Percentiles rank a stretch among this genome's conserved stretches.
Evolutionary conservation across 2,797 vertebrate species (phyloP).

Genomic region (Galago senegalensis): DNA sequence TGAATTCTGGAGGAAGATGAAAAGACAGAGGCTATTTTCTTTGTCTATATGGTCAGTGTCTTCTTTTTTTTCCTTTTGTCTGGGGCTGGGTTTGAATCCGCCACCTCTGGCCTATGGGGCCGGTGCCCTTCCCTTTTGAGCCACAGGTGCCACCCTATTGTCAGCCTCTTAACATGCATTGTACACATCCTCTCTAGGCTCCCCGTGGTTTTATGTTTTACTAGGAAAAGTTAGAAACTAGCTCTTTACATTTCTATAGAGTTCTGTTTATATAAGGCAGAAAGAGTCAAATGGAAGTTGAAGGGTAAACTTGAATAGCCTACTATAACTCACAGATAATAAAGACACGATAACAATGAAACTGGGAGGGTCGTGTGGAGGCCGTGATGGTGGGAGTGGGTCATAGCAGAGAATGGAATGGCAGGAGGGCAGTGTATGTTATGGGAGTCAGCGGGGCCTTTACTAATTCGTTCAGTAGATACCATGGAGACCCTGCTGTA

Average conservation of each 20-base stretch:
- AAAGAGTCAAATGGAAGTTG: slow-evolving; percentile 46
- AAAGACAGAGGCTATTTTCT: not conserved
- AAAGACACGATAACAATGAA: not conserved
- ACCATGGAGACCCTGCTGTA: not conserved
- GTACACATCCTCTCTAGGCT: not conserved
- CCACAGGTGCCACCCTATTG: too few species aligned
- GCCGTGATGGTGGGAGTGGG: not conserved
- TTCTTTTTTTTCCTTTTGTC: too few species aligned
- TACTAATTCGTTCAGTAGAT: not conserved
- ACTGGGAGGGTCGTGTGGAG: slow-evolving; percentile 1
- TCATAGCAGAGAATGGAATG: not conserved
- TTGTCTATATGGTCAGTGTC: not conserved
- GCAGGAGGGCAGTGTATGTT: not conserved
- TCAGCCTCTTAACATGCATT: not conserved
- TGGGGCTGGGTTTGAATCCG: too few species aligned
- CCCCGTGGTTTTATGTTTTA: not conserved
- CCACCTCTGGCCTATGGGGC: too few species aligned
- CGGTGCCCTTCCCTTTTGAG: too few species aligned
- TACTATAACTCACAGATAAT: not conserved
- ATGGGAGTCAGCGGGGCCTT: not conserved
- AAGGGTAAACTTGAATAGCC: slow-evolving; percentile 32
- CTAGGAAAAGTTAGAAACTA: not conserved
- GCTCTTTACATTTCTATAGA: not conserved
- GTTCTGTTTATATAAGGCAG: not conserved
- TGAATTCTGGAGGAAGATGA: not conserved